These are phyloP conservation scores for Drosophila macrospina DNA, from an alignment of 2,888 invertebrate genomes.

Conservation along the genomic window DNA sequence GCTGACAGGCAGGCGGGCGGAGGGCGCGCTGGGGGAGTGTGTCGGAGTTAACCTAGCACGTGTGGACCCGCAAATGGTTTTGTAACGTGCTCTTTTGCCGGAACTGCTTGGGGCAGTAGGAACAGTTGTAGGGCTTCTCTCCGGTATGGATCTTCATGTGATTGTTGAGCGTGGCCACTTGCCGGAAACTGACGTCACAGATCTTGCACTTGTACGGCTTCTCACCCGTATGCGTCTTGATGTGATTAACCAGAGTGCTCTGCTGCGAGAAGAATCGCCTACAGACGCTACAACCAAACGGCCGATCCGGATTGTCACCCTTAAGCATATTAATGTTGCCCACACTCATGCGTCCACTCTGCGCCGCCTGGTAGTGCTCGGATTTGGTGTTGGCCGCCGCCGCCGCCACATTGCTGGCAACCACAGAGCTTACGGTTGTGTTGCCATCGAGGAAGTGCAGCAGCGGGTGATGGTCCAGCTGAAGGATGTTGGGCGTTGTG, in stretches of 20 bases:
- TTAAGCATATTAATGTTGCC: constrained; percentile 72
- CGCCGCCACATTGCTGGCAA: constrained; percentile 63
- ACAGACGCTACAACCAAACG: constrained; percentile 82
- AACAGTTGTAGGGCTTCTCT: constrained; percentile 83
- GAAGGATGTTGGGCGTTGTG: constrained; percentile 72
- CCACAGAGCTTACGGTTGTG: constrained; percentile 82
- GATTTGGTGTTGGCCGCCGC: constrained; percentile 66
- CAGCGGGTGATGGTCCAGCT: constrained; percentile 82
- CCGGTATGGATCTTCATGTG: constrained; percentile 84
- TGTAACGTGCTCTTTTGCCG: constrained; percentile 83
- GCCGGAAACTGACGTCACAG: constrained; percentile 82
- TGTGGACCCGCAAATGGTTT: constrained; percentile 82
- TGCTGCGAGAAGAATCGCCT: constrained; percentile 83
- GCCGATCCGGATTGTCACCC: constrained; percentile 80
- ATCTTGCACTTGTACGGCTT: constrained; percentile 83
- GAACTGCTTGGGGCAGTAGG: constrained; percentile 84
- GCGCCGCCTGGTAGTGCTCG: constrained; percentile 65
- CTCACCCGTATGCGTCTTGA: constrained; percentile 83
- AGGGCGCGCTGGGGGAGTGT: neutral
- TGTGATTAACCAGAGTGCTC: constrained; percentile 82
- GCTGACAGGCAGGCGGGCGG: constrained; percentile 23
- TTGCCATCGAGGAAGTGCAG: constrained; percentile 83
- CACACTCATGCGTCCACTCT: constrained; percentile 70
- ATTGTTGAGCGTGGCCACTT: constrained; percentile 82
- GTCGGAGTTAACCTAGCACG: constrained; percentile 64